phyloP scores from a whole-genome alignment of 2,797 vertebrate genomes.

The Diglossa cyanea region DNA sequence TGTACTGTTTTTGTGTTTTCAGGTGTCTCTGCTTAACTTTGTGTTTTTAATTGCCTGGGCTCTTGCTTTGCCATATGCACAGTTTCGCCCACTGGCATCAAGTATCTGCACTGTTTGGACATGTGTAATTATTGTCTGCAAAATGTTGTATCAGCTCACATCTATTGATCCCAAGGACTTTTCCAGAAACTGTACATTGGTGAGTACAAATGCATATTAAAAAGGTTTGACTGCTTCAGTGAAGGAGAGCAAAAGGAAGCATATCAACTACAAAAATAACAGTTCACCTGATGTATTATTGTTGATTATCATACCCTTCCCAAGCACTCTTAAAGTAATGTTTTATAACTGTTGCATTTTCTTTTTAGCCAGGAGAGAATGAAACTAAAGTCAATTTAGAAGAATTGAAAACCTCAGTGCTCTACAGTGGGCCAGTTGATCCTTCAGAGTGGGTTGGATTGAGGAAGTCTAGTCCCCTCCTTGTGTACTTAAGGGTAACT shows the following conservation, averaged over 20 bases:
- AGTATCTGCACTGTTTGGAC: conserved; percentile 96
- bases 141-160: conserved; percentile 96
- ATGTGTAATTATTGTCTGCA: conserved; percentile 94
- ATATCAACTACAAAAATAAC: not conserved
- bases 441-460: conserved; percentile 94
- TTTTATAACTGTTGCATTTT: not conserved
- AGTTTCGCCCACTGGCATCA: conserved; percentile 90
- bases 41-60: conserved; percentile 95
- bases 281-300: not conserved
- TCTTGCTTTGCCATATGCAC: conserved; percentile 92
- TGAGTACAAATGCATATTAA: conserved; percentile 69
- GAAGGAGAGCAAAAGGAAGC: conserved; percentile 5
- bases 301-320: not conserved
- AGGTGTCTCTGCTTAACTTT: conserved; percentile 96
- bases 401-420: conserved; percentile 76
- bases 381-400: conserved; percentile 56
- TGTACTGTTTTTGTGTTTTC: conserved; percentile 63
- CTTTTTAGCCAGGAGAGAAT: conserved; percentile 76
- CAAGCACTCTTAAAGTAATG: not conserved
- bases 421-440: conserved; percentile 81
- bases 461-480: conserved; percentile 79
- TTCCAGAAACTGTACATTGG: conserved; percentile 84
- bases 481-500: conserved; percentile 90
- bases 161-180: conserved; percentile 82
- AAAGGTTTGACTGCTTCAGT: not conserved